Evolutionary conservation across 2,113 vertebrate genomes (phyloP), one percentile per base, ranked within the genome.

Genomic region (Laticauda laticaudata): DNA sequence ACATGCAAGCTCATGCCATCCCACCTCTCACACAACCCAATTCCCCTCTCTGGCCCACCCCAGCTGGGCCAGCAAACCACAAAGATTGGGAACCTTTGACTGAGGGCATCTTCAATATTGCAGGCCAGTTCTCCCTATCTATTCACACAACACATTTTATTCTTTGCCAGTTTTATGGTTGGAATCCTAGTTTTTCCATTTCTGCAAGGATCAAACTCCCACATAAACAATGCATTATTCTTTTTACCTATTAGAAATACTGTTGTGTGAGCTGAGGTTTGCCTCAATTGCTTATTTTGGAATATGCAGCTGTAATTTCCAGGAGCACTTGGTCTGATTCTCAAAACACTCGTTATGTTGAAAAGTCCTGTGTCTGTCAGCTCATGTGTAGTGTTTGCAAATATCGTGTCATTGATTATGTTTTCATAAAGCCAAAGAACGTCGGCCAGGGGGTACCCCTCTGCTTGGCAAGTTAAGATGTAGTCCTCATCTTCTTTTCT

Each of bases 231-330:
- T 2, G 2, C 23, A 39, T 86, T 20, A 6, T 18, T 29, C 53
- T 18, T 24, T 29, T 96, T 94, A 98, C 96, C 95, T 96, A 0
- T 88, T 94, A 10, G 59, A 48, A 92, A 59, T 11, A 59, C 88
- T 93, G 88, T 94, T 95, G 96, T 7, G 4, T 87, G 7, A 64
- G 96, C 96, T 91, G 95, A 97, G 86, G 94, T 97, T 61, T 92
- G 93, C 18, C 96, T 94, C 45, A 85, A 2, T 51, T 96, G 93
- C 56, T 96, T 96, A 12, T 97, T 97, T 96, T 95, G 94, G 87
- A 99, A 98, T 48, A 92, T 48, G 10, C 98, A 99, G 0, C 96
- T 98, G 95, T 98, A 98, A 93, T 98, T 98, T 91, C 96, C 98
- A 92, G 5, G 95, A 0, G 18, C 92, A 1, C 95, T 94, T 64